These are phyloP conservation scores for Thelaira solivaga DNA, from an alignment of 2,888 invertebrate species.

Conservation along the genomic window DNA sequence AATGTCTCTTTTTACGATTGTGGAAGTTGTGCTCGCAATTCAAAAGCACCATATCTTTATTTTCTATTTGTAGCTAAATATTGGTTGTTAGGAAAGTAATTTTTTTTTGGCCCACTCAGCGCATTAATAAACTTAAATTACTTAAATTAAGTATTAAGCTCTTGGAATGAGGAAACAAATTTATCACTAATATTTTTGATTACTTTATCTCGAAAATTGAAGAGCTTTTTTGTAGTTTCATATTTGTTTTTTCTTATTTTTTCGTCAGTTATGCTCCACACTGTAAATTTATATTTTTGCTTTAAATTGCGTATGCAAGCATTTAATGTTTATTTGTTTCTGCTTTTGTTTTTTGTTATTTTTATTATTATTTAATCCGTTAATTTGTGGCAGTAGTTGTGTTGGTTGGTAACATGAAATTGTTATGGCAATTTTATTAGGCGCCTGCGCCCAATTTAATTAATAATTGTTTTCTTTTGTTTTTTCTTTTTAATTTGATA, in stretches of 20 bases:
- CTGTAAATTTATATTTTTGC: not conserved
- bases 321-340: slow-evolving; percentile 30
- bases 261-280: not conserved
- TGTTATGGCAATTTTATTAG: slow-evolving; percentile 53
- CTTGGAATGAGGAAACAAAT: too few relatives aligned
- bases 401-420: slow-evolving; percentile 29
- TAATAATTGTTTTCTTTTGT: slow-evolving; percentile 42
- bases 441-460: slow-evolving; percentile 57
- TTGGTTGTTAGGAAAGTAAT: too few relatives aligned
- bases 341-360: not conserved
- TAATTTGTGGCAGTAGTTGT: not conserved
- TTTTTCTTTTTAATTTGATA: too few relatives aligned
- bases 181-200: too few relatives aligned
- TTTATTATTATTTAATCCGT: slow-evolving; percentile 3
- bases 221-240: not conserved
- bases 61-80: too few relatives aligned
- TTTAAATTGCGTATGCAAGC: slow-evolving; percentile 27
- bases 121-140: too few relatives aligned
- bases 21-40: too few relatives aligned
- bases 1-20: too few relatives aligned
- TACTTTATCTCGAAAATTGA: too few relatives aligned
- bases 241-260: not conserved
- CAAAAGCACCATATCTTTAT: too few relatives aligned
- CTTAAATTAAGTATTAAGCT: too few relatives aligned
- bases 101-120: too few relatives aligned